Evolutionary conservation across 2,113 vertebrate genomes (phyloP).

Genomic region (Chlamydotis undulata): DNA sequence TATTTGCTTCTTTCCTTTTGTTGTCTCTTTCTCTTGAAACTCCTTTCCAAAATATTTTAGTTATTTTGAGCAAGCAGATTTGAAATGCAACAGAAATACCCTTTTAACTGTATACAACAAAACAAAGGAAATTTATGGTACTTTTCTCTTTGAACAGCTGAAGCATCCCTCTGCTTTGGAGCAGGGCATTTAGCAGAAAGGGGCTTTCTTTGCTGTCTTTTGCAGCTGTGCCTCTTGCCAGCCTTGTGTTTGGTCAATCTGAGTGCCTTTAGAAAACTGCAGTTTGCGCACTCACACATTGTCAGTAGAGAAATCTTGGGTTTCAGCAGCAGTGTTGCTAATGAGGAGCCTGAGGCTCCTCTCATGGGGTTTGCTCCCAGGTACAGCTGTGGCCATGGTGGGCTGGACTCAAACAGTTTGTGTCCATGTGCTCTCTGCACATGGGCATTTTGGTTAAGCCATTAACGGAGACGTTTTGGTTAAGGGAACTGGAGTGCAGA

Average conservation of each 20-base stretch:
- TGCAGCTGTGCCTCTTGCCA: neutral
- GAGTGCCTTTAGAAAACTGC: neutral
- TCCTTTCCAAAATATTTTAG: neutral
- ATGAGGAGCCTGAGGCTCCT: accelerated
- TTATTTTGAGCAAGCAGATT: slow-evolving; percentile 16
- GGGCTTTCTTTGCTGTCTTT: neutral
- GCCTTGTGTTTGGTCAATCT: neutral
- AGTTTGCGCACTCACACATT: accelerated
- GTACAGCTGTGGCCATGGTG: neutral
- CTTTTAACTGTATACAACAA: slow-evolving; percentile 10
- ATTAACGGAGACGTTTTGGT: neutral
- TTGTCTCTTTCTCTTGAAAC: slow-evolving; percentile 11
- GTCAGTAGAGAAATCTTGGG: neutral
- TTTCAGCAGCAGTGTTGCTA: neutral
- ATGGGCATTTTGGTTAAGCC: too few relatives aligned
- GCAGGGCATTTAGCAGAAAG: neutral
- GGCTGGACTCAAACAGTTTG: neutral
- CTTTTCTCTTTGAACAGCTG: slow-evolving; percentile 34
- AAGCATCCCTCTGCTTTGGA: neutral
- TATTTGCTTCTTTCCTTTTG: slow-evolving; percentile 9
- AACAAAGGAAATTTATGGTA: slow-evolving; percentile 39
- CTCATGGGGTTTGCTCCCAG: accelerated
- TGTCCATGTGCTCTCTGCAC: neutral
- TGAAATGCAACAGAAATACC: slow-evolving; percentile 30
- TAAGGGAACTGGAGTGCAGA: neutral